Percentiles rank a stretch among this genome's conserved stretches.
Conservation (phyloP, 2,113 vertebrate genomes). For the Cnemophilus loriae region DNA sequence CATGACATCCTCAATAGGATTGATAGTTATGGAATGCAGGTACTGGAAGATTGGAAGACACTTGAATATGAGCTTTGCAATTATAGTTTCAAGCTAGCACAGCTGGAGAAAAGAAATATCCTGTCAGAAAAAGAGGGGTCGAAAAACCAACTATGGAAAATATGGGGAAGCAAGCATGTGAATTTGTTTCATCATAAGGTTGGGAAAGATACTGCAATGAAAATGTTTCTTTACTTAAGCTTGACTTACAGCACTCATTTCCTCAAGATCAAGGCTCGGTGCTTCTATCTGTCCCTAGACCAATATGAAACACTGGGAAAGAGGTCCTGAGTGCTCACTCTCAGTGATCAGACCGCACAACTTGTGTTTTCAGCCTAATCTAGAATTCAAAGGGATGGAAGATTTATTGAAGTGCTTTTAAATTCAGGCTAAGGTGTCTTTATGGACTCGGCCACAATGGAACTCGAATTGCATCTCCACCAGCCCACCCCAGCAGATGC, state of each 20-base stretch:
- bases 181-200: neutral
- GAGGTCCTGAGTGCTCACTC: neutral
- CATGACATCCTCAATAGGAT: neutral
- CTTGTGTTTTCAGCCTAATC: neutral
- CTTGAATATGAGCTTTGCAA: neutral
- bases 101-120: neutral
- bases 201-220: neutral
- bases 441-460: neutral
- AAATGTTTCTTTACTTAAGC: neutral
- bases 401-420: neutral
- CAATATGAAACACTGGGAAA: neutral
- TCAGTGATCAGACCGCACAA: neutral
- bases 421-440: neutral
- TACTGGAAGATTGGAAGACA: neutral
- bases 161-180: neutral
- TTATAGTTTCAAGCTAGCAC: neutral
- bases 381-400: neutral
- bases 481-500: no score
- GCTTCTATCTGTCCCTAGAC: neutral
- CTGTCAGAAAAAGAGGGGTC: neutral
- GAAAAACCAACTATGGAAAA: neutral
- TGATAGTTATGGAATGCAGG: neutral
- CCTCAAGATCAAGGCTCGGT: neutral
- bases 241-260: neutral
- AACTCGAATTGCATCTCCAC: neutral